Evolutionary conservation across 2,888 invertebrate genomes (phyloP), one percentile per base, ranked within the genome.

Genomic region (Exephanes ischioxanthus): DNA sequence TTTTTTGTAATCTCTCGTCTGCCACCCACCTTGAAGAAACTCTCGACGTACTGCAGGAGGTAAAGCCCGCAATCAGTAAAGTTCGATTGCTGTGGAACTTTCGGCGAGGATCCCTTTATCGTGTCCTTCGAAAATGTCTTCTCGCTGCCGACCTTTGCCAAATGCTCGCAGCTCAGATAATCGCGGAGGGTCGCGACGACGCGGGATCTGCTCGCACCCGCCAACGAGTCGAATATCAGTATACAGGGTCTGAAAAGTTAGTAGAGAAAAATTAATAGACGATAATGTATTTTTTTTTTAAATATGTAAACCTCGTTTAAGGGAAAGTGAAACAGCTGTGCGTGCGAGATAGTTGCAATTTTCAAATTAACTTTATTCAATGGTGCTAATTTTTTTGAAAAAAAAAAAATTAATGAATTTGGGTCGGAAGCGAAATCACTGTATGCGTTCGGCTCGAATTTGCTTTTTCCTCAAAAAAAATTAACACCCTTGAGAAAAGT

Each of bases 1-100:
- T 33, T 33, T 53, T 5, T 6, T 22, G 63, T 7, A n/a, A 53
- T 73, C 19, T 1, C 53, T 80, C 30, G 16, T 71, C n/a, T 45
- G 55, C 41, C 48, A 90, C 91, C 92, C 94, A 97, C 98, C 95
- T 97, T 96, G 94, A 99, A 99, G 95, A 99, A 99, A 85, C 97
- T 97, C 94, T 99, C 99, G 5, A 98, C 98, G 95, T 99, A 99
- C 94, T 99, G 99, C 78, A 99, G 95, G 83, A 99, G 95, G 94
- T 97, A 99, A 16, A 99, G 95, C 0, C 99, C 99, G 94, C 99
- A 99, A 94, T 99, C 99, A 58, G 97, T 98, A 93, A 97, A 98
- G 95, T 99, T 99, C 88, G 97, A 97, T 94, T 99, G 99, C 93
- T 99, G 99, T n/a, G 99, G 99, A 87, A 98, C 98, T 95, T 97